Percentiles rank a stretch among this genome's conserved stretches.
Conservation (phyloP, 1,140 invertebrate genomes). For the Trissolcus basalis region DNA sequence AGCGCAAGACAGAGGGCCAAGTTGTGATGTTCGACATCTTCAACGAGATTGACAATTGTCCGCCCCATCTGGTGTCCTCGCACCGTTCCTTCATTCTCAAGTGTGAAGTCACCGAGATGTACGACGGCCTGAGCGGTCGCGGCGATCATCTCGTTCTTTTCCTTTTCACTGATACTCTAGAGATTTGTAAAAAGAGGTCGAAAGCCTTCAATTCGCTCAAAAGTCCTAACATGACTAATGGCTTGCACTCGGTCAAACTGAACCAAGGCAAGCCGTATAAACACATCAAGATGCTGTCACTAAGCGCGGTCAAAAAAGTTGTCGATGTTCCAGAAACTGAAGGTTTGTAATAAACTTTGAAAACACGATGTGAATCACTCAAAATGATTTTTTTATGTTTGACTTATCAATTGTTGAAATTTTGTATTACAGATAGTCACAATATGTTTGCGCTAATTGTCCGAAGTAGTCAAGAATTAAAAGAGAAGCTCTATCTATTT, state of each 20-base stretch:
- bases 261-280: slow-evolving; percentile 89
- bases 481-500: slow-evolving; percentile 92
- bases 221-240: slow-evolving; percentile 81
- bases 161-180: slow-evolving; percentile 94
- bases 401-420: slow-evolving; percentile 6
- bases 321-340: slow-evolving; percentile 92
- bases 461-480: slow-evolving; percentile 87
- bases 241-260: slow-evolving; percentile 77
- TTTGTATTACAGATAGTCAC: slow-evolving; percentile 83
- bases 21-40: slow-evolving; percentile 97
- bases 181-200: slow-evolving; percentile 92
- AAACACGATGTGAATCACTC: too few species aligned
- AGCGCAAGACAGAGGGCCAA: slow-evolving; percentile 94
- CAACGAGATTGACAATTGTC: slow-evolving; percentile 98
- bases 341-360: too few species aligned
- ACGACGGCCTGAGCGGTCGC: slow-evolving; percentile 88
- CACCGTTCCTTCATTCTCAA: slow-evolving; percentile 91
- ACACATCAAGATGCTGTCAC: slow-evolving; percentile 90
- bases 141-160: slow-evolving; percentile 92
- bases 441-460: slow-evolving; percentile 92
- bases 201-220: slow-evolving; percentile 84
- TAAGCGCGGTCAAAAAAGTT: slow-evolving; percentile 92
- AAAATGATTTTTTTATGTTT: too few species aligned
- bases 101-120: slow-evolving; percentile 92
- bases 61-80: slow-evolving; percentile 93